Conservation (phyloP, 1,140 invertebrate genomes). For the Ganaspis sp. region DNA sequence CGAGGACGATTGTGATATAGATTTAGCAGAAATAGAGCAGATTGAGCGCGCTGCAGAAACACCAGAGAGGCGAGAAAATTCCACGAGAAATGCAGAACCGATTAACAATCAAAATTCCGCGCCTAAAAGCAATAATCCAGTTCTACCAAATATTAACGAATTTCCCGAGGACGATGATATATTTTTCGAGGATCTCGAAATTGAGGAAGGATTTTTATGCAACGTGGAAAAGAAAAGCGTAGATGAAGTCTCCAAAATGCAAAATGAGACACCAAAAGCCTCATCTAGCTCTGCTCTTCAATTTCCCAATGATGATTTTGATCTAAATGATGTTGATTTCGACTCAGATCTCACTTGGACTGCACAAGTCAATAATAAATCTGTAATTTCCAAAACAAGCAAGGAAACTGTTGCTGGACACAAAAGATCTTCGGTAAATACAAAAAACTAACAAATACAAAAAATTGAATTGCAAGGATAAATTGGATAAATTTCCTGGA, state of each 20-base stretch:
- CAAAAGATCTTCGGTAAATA: constrained; percentile 32
- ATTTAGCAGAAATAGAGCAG: constrained; percentile 55
- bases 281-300: background rate
- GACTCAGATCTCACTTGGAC: constrained; percentile 27
- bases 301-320: constrained; percentile 51
- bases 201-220: background rate
- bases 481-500: background rate
- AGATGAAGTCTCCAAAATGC: background rate
- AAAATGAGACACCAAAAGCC: background rate
- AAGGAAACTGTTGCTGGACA: background rate
- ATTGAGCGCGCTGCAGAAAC: constrained; percentile 43
- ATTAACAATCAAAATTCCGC: background rate
- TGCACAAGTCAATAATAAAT: background rate
- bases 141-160: background rate
- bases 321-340: constrained; percentile 49
- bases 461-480: no score
- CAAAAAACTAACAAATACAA: no score
- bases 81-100: background rate
- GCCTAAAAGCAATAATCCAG: background rate
- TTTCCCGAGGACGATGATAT: constrained; percentile 33
- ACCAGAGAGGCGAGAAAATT: constrained; percentile 28
- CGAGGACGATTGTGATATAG: constrained; percentile 63
- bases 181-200: background rate
- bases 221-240: background rate
- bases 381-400: background rate